Base-by-base conservation (phyloP, 2,797 vertebrate genomes). In the Moxostoma hubbsi region DNA sequence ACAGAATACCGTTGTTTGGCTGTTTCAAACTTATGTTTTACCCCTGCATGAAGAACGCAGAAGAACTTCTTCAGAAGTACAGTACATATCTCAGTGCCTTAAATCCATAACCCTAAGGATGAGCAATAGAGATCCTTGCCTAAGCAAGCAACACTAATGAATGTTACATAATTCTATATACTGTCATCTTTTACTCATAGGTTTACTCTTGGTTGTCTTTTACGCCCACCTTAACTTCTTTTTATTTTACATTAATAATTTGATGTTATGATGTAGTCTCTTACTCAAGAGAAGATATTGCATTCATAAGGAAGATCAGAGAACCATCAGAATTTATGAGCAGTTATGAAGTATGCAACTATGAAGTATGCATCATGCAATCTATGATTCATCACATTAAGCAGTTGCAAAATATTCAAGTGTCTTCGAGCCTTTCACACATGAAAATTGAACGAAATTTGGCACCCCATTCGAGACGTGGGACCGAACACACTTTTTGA, bases 401-500 rank as follows among this genome's bases (percentile, higher is more conserved):
- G 0, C 9, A 49, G 16, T 75, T 9, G 63, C 54, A 43, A 58
- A 67, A 76, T 16, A 43, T 10, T 11, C 24, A 67, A 46, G 2
- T 12, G 54, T 49, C 64, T n/a, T 45, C 6, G 67, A 57, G 53
- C 65, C 7, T 54, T 36, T 24, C 55, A 49, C 43, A 13, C 36
- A 18, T 4, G 1, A 10, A 62, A 50, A 50, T 6, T 59, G 8
- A 73, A 61, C 15, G 3, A 4, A 1, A n/a, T 24, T 73, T 62
- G 18, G 7, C 13, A 0, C 16, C 36, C 12, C 47, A 46, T 75
- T 7, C 6, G 8, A 66, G 57, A 9, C 36, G 61, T 73, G 46
- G 36, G 77, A 45, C 63, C 16, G 5, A 75, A 46, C 11, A 46
- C 13, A 55, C 77, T 62, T 81, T 75, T 77, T 43, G 47, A 65